A percentile compares a stretch with the other conserved stretches of the same genome.
These are phyloP conservation scores for Drosophila dives DNA, from an alignment of 2,888 invertebrate genomes.

Conservation along the genomic window DNA sequence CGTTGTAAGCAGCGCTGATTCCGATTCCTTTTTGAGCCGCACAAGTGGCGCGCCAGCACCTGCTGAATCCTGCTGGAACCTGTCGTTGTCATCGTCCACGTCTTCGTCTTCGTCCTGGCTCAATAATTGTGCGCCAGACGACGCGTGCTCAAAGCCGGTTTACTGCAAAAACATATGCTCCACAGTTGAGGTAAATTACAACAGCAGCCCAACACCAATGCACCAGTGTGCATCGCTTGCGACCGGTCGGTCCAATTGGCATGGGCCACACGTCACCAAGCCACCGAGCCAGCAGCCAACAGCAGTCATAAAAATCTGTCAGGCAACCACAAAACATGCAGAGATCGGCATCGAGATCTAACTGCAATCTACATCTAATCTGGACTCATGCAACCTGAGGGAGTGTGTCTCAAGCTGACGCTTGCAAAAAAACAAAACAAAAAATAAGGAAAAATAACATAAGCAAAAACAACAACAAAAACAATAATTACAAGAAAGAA, in stretches of 20 bases:
- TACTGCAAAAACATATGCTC: constrained; percentile 65
- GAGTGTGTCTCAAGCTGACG: constrained; percentile 73
- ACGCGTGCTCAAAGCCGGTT: constrained; percentile 80
- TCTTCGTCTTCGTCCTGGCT: constrained; percentile 59
- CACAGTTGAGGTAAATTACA: constrained; percentile 63
- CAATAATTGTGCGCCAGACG: constrained; percentile 78
- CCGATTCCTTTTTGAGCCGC: constrained; percentile 70
- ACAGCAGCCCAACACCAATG: constrained; percentile 42
- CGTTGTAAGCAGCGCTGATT: constrained; percentile 77
- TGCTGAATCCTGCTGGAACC: constrained; percentile 79
- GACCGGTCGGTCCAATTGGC: constrained; percentile 58
- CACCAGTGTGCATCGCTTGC: constrained; percentile 7
- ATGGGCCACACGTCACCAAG: constrained; percentile 74
- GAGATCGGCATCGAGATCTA: constrained; percentile 41
- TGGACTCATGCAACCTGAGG: constrained; percentile 64
- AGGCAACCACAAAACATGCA: constrained; percentile 62
- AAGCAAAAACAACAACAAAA: constrained; percentile 6
- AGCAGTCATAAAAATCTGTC: constrained; percentile 71
- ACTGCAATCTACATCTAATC: constrained; percentile 69
- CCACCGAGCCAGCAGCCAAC: constrained; percentile 30
- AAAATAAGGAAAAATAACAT: not conserved
- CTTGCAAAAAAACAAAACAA: constrained; percentile 33
- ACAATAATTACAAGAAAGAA: not conserved
- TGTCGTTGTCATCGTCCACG: constrained; percentile 61
- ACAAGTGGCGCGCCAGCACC: constrained; percentile 69